phyloP scores from a whole-genome alignment of 2,888 invertebrate genomes.

The Conus canariensis region DNA sequence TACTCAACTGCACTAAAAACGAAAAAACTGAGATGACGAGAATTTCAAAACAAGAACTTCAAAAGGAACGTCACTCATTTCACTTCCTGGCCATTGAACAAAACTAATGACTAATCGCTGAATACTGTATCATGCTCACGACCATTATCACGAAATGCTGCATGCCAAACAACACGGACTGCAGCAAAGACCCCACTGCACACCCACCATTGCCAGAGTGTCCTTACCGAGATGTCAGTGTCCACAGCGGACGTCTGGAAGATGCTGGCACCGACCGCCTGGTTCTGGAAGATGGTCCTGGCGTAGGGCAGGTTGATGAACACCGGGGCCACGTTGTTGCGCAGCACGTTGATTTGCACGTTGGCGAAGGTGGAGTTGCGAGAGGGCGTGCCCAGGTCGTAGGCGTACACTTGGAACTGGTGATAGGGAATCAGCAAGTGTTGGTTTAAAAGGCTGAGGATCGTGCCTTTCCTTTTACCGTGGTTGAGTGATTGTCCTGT shows the following conservation, averaged over 20 bases:
- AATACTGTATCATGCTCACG: too few relatives aligned
- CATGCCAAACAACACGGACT: too few relatives aligned
- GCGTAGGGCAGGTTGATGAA: constrained; percentile 61
- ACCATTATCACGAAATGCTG: too few relatives aligned
- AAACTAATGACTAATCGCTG: too few relatives aligned
- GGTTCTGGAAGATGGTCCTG: constrained; percentile 57
- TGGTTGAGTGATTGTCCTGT: neutral
- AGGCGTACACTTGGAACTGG: constrained; percentile 65
- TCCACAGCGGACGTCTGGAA: constrained; percentile 59
- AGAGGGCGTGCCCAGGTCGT: constrained; percentile 62
- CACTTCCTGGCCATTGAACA: too few relatives aligned
- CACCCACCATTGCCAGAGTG: neutral
- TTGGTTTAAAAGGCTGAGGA: too few relatives aligned
- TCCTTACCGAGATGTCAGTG: constrained; percentile 56
- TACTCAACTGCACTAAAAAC: too few relatives aligned
- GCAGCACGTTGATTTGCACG: constrained; percentile 59
- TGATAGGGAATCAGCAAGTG: neutral
- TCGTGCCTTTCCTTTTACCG: too few relatives aligned
- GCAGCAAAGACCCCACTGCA: too few relatives aligned
- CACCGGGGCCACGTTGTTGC: constrained; percentile 66
- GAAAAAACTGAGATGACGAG: too few relatives aligned
- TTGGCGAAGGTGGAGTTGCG: constrained; percentile 48
- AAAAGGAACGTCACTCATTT: too few relatives aligned
- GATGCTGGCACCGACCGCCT: constrained; percentile 50
- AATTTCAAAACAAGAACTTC: too few relatives aligned